Base-by-base conservation (phyloP, 2,888 invertebrate species). In the Ypsolopha sequella region DNA sequence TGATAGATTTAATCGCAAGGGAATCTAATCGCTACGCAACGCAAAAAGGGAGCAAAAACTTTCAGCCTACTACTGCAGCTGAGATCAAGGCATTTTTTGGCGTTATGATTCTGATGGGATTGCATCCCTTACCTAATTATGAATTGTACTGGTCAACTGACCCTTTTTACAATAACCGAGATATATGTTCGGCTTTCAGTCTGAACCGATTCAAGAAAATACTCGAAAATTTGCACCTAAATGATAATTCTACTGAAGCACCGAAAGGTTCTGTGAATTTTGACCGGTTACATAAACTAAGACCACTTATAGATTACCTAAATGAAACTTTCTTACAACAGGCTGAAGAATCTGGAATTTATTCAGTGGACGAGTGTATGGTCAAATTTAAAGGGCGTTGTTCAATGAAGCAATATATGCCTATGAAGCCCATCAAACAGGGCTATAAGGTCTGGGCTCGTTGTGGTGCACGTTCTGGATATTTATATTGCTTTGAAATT, bases 51-150 rank as follows among this genome's bases (percentile, higher is more conserved):
- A 58, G 60, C 46, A 36, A 11, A 10, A 11, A 24, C 24, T 66
- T 58, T 59, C 55, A 34, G 53, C 57, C 58, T 48, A 58, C 60
- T 34, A 57, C 55, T 54, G 49, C 50, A 51, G 48, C 41, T 24
- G 54, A 58, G 53, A 56, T 61, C 13, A 57, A 55, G 34, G 62
- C 64, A 6, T 63, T 60, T 56, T 52, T 68, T 52, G 64, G 66
- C 52, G 50, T 67, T 53, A 54, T 66, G 24, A 62, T 65, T 6
- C 48, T 67, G 48, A 67, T 65, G 65, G 67, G 67, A 24, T 55
- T 66, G 48, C 59, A 65, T 55, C 61, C 63, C 41, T 48, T 65
- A 4, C 60, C 62, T 1, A 60, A 64, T 45, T 55, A 62, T 48
- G 61, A 64, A 38, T 53, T 64, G 9, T 62, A 65, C 48, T 63